Percentiles rank a stretch among this genome's conserved stretches.
These are phyloP conservation scores for Pelodytes ibericus DNA, from an alignment of 2,797 vertebrate genomes.

Conservation along the genomic window DNA sequence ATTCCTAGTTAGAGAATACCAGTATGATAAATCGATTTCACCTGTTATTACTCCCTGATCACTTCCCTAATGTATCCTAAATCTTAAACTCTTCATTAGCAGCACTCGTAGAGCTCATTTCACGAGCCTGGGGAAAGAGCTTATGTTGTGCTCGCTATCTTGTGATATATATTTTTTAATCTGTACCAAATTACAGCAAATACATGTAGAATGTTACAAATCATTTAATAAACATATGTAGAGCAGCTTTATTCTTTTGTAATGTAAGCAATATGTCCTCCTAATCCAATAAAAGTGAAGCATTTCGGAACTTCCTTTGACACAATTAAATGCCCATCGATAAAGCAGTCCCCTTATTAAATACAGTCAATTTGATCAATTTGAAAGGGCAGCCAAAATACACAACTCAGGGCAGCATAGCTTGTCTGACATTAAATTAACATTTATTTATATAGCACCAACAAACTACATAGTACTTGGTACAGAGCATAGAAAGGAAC, in stretches of 20 bases:
- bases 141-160: not conserved
- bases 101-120: not conserved
- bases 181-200: not conserved
- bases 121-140: not conserved
- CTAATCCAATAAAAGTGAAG: not conserved
- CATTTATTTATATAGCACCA: too few species aligned
- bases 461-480: too few species aligned
- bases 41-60: constrained; percentile 15
- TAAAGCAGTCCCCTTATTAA: not conserved
- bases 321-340: not conserved
- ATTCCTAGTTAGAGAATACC: not conserved
- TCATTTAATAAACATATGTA: not conserved
- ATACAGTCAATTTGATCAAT: too few species aligned
- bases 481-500: too few species aligned
- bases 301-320: not conserved
- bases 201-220: not conserved
- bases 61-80: not conserved
- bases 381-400: too few species aligned
- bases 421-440: too few species aligned
- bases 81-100: constrained; percentile 15
- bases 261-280: not conserved
- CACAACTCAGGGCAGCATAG: too few species aligned
- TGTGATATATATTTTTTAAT: not conserved
- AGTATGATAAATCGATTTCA: not conserved
- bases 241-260: not conserved